phyloP scores from a whole-genome alignment of 2,797 vertebrate genomes.

The Cirrhinus mrigala region DNA sequence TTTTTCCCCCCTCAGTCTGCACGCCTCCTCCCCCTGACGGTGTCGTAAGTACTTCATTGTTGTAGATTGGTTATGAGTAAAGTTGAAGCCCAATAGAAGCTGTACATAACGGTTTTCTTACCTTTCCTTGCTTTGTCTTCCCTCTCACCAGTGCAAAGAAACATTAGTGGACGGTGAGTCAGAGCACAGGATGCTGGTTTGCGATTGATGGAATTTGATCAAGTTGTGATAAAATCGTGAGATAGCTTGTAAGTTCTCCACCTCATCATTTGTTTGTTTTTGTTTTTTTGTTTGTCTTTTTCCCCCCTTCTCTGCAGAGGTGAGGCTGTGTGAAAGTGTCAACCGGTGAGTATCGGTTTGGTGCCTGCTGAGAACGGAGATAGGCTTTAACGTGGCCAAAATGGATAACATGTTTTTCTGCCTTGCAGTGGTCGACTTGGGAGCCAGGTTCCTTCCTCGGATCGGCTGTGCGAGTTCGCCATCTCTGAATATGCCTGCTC shows the following conservation, averaged over 20 bases:
- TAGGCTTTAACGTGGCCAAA: background rate
- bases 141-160: slow-evolving; percentile 30
- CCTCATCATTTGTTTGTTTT: background rate
- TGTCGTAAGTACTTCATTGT: background rate
- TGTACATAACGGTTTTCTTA: background rate
- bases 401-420: background rate
- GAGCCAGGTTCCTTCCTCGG: background rate
- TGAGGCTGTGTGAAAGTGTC: slow-evolving; percentile 15
- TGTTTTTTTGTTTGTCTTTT: background rate
- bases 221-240: background rate
- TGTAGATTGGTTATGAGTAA: background rate
- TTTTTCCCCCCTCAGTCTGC: background rate
- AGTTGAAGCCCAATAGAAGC: background rate
- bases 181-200: background rate
- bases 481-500: slow-evolving; percentile 59
- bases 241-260: background rate
- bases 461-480: slow-evolving; percentile 57
- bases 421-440: slow-evolving; percentile 39
- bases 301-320: background rate
- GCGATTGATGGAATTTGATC: background rate
- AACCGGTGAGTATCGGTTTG: slow-evolving; percentile 7
- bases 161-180: slow-evolving; percentile 38
- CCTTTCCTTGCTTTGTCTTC: background rate
- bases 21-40: background rate
- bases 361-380: background rate